A percentile compares a stretch with the other conserved stretches of the same genome.
These are phyloP conservation scores for Oreochromis niloticus DNA, from an alignment of 2,113 vertebrate species.

Conservation along the genomic window DNA sequence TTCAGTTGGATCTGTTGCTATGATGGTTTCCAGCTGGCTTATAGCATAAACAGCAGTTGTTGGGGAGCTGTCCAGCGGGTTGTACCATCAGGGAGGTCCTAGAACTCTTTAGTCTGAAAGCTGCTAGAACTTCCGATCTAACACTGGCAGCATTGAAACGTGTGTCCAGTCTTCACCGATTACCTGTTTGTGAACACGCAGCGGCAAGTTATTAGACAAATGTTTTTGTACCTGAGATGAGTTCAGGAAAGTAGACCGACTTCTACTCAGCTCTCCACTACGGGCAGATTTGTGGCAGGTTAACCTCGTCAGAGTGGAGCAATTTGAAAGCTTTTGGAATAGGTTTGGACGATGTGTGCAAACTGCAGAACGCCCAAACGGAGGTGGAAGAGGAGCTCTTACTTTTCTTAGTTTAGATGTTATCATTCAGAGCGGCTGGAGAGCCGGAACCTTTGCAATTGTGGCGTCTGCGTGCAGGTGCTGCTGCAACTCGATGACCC, in stretches of 20 bases:
- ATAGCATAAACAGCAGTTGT: background rate
- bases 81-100: background rate
- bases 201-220: background rate
- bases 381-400: background rate
- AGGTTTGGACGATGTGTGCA: background rate
- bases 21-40: accelerated
- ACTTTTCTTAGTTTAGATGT: background rate
- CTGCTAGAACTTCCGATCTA: background rate
- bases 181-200: background rate
- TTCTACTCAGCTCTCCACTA: background rate
- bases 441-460: background rate
- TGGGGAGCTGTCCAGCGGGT: background rate
- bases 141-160: background rate
- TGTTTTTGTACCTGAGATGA: background rate
- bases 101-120: background rate
- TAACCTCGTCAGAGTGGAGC: background rate
- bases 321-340: background rate
- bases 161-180: background rate
- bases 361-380: background rate
- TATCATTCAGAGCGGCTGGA: background rate
- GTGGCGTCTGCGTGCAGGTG: slow-evolving; percentile 13
- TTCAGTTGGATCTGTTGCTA: background rate
- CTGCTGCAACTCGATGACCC: background rate
- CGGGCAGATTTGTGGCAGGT: background rate
- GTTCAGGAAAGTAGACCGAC: background rate